A percentile compares a stretch with the other conserved stretches of the same genome.
Evolutionary conservation across 2,113 vertebrate genomes (phyloP).

Genomic region (Ovibos moschatus): DNA sequence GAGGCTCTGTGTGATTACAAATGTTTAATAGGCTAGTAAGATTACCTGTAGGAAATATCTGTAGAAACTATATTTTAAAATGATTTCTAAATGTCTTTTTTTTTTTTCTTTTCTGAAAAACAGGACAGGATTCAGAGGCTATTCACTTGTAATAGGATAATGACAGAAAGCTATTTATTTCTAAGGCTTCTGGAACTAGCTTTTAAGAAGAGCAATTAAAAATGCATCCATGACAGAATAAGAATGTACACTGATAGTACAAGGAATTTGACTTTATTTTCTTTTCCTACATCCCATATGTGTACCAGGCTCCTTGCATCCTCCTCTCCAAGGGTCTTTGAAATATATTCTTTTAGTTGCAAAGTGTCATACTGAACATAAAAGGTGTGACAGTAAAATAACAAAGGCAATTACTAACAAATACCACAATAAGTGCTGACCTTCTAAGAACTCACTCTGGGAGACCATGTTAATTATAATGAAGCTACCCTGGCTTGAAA

Average conservation of each 20-base stretch:
- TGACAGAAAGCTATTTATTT: slow-evolving; percentile 46
- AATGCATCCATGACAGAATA: background rate
- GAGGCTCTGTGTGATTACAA: slow-evolving; percentile 67
- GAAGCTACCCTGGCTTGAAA: background rate
- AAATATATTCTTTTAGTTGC: slow-evolving; percentile 8
- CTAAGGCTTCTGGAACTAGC: slow-evolving; percentile 3
- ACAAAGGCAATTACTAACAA: background rate
- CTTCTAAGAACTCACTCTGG: background rate
- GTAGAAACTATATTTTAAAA: slow-evolving; percentile 55
- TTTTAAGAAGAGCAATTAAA: slow-evolving; percentile 66
- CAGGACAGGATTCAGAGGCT: slow-evolving; percentile 30
- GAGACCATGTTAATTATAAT: background rate
- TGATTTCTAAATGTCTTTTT: background rate
- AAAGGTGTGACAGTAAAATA: background rate
- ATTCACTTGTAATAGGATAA: slow-evolving; percentile 32
- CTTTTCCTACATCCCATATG: background rate
- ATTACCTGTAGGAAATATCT: slow-evolving; percentile 44
- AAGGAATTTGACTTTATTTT: background rate
- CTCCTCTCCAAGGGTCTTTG: background rate
- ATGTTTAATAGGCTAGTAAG: slow-evolving; percentile 56
- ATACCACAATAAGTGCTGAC: background rate
- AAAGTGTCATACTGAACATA: background rate
- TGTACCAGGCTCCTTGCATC: background rate
- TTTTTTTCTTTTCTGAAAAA: slow-evolving; percentile 42
- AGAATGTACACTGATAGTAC: background rate